Evolutionary conservation across 2,888 invertebrate genomes (phyloP), one percentile per base, ranked within the genome.

Genomic region (Lottia gigantea): DNA sequence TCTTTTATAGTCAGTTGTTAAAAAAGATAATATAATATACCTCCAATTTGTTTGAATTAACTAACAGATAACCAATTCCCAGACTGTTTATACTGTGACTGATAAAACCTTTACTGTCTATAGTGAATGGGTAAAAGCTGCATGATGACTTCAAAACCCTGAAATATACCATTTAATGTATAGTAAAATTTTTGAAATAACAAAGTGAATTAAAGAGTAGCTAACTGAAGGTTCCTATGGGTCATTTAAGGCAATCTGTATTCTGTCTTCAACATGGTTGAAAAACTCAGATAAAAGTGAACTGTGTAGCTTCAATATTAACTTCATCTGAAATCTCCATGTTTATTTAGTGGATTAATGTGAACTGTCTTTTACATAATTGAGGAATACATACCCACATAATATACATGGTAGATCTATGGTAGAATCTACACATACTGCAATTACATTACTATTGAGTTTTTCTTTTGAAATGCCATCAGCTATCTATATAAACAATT

Each of bases 81-180:
- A 79, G 67, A 16, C 70, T 61, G 31, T 71, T 66, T 6, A 80
- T 12, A 11, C 76, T 72, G 55, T 78, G 68, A 3, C 31, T 23
- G 3, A 79, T 70, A 74, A 71, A 80, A 16, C 73, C 76, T 46
- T 55, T 66, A 23, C 74, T 73, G 49, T 71, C 76, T 12, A 71
- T 49, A 63, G 73, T 72, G 69, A 78, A 76, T 47, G 74, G 78
- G 70, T 74, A 78, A 67, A 77, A 78, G 2, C 76, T 71, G 11
- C 72, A 74, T 19, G 74, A 74, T 46, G 68, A 61, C 46, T 74
- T 67, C 12, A 78, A 63, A 62, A 78, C 74, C 14, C 79, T 79
- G 69, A 12, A 71, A 67, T 7, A 71, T 26, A 46, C 55, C 61
- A 64, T 45, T 25, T 45, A 61, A 61, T 67, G 40, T 63, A 40